phyloP scores from a whole-genome alignment of 2,113 vertebrate species.

The Grammomys dolichurus region DNA sequence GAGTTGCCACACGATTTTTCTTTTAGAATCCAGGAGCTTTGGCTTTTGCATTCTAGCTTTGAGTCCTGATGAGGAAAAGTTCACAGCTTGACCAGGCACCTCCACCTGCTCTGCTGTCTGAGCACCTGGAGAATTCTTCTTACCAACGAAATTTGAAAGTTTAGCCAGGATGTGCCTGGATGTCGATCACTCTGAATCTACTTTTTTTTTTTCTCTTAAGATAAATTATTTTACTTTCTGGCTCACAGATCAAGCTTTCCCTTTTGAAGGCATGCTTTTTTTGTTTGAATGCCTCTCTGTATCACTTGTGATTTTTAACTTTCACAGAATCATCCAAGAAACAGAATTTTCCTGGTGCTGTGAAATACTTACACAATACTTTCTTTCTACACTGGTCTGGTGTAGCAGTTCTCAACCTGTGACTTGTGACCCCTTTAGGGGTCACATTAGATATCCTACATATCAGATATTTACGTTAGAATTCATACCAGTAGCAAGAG shows the following conservation, averaged over 20 bases:
- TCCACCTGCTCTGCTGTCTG: neutral
- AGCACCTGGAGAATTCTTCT: neutral
- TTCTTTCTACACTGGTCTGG: neutral
- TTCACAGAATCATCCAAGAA: neutral
- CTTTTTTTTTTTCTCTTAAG: constrained; percentile 23
- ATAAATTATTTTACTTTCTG: neutral
- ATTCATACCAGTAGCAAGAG: neutral
- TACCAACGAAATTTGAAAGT: constrained; percentile 50
- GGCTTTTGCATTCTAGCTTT: neutral
- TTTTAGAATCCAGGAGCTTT: neutral
- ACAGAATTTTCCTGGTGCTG: no score
- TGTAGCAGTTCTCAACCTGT: neutral
- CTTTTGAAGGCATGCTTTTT: neutral
- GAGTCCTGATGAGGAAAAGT: constrained; percentile 9
- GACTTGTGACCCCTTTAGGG: neutral
- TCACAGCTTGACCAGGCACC: neutral
- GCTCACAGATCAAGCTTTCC: neutral
- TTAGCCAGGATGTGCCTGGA: neutral
- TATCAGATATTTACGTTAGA: neutral
- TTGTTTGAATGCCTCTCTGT: neutral
- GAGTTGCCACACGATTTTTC: neutral
- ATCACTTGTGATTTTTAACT: constrained; percentile 13
- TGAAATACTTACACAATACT: neutral
- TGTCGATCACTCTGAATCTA: constrained; percentile 27
- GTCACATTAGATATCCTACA: neutral